These are phyloP conservation scores for Euphydryas editha DNA, from an alignment of 2,888 invertebrate species.

Conservation along the genomic window DNA sequence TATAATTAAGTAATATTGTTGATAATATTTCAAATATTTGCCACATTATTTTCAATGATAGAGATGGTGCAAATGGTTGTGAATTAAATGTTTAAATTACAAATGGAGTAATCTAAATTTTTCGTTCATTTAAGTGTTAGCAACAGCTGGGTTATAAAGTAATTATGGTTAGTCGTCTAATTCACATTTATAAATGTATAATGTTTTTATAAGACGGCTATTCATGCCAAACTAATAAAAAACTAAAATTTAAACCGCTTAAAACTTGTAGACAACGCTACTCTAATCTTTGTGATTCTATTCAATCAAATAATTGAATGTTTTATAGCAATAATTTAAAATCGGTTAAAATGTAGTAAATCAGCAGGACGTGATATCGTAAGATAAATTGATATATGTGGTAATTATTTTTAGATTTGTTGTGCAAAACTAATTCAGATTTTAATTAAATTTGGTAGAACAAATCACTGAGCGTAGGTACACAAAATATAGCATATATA, in stretches of 20 bases:
- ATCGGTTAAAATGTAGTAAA: no score
- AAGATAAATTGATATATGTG: no score
- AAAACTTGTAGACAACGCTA: background rate
- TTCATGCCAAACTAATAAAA: background rate
- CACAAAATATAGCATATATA: no score
- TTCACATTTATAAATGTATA: background rate
- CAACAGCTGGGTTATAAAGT: conserved; percentile 6
- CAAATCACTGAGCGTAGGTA: no score
- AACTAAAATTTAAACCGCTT: background rate
- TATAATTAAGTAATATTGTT: conserved; percentile 27
- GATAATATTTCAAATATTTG: conserved; percentile 31
- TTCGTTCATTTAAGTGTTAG: conserved; percentile 26
- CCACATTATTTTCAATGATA: conserved; percentile 39
- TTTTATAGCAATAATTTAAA: no score
- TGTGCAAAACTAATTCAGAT: no score
- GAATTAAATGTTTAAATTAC: conserved; percentile 43
- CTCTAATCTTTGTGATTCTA: background rate
- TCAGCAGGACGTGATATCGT: no score
- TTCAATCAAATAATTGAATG: background rate
- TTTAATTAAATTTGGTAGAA: no score
- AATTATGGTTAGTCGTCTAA: conserved; percentile 1
- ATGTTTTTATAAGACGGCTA: background rate
- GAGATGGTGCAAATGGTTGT: conserved; percentile 50
- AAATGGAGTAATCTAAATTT: conserved; percentile 26
- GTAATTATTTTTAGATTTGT: no score